A percentile compares a stretch with the other conserved stretches of the same genome.
Conservation (phyloP, 2,113 vertebrate species). For the Toxostoma redivivum region DNA sequence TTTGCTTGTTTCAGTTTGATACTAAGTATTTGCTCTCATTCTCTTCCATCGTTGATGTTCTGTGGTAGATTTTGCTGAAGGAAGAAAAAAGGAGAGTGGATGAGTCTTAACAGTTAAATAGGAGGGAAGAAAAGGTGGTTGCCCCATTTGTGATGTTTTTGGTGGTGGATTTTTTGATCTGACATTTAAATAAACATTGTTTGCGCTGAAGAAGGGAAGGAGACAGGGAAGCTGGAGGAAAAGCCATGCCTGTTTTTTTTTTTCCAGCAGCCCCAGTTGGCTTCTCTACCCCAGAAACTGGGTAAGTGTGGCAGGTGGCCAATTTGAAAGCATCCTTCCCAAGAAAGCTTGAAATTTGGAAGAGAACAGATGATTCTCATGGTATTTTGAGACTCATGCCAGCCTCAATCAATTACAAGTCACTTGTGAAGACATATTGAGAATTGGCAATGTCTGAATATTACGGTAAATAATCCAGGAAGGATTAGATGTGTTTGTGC, state of each 20-base stretch:
- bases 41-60: not conserved
- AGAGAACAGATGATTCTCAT: conserved; percentile 55
- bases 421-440: conserved; percentile 32
- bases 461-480: conserved; percentile 3
- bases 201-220: not conserved
- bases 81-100: not conserved
- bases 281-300: conserved; percentile 16
- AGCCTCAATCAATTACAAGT: conserved; percentile 50
- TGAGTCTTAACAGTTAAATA: not conserved
- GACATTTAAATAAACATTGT: not conserved
- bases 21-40: not conserved
- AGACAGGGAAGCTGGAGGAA: not conserved
- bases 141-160: not conserved
- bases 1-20: not conserved
- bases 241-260: not conserved
- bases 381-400: conserved; percentile 29
- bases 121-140: not conserved
- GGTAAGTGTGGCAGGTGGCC: conserved; percentile 48
- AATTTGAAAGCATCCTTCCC: conserved; percentile 14
- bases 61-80: not conserved
- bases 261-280: not conserved
- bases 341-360: conserved; percentile 54
- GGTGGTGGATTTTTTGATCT: not conserved
- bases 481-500: not conserved
- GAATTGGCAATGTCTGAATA: conserved; percentile 6